phyloP scores from a whole-genome alignment of 2,888 invertebrate species.

The Herminia tarsipennalis region DNA sequence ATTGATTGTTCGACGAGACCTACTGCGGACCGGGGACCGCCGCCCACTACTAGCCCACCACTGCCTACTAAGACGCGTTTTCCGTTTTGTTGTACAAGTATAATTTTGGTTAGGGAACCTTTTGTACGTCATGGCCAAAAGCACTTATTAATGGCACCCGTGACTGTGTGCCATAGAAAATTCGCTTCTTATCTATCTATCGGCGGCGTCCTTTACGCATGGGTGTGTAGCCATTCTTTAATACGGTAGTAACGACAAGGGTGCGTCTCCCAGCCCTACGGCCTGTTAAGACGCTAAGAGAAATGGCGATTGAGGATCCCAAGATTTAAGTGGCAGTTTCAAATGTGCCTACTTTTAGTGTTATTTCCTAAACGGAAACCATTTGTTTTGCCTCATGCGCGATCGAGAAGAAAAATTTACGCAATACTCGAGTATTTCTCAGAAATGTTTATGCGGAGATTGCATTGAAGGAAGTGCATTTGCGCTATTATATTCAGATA shows the following conservation, averaged over 20 bases:
- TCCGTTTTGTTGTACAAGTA: slow-evolving; percentile 39
- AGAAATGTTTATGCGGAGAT: slow-evolving; percentile 60
- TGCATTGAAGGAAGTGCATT: slow-evolving; percentile 37
- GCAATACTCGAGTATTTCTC: slow-evolving; percentile 60
- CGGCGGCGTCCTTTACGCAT: slow-evolving; percentile 41
- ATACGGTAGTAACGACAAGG: slow-evolving; percentile 67
- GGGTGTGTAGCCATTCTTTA: slow-evolving; percentile 61
- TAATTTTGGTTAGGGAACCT: slow-evolving; percentile 36
- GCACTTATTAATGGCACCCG: slow-evolving; percentile 42
- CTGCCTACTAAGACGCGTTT: slow-evolving; percentile 47
- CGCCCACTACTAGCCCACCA: slow-evolving; percentile 36
- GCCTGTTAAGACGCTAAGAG: slow-evolving; percentile 73
- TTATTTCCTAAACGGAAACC: slow-evolving; percentile 83
- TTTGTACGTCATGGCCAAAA: slow-evolving; percentile 38
- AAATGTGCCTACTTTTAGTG: slow-evolving; percentile 84
- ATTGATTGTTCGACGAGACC: slow-evolving; percentile 77
- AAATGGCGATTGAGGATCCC: slow-evolving; percentile 82
- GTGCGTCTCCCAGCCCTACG: slow-evolving; percentile 53
- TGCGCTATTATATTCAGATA: slow-evolving; percentile 25
- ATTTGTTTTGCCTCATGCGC: slow-evolving; percentile 80
- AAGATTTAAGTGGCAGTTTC: slow-evolving; percentile 84
- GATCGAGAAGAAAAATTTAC: slow-evolving; percentile 73
- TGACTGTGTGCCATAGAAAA: slow-evolving; percentile 43
- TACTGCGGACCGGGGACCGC: slow-evolving; percentile 52
- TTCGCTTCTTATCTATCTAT: slow-evolving; percentile 41